A percentile compares a stretch with the other conserved stretches of the same genome.
phyloP scores from a whole-genome alignment of 2,113 vertebrate genomes.

The Nipponia nippon region DNA sequence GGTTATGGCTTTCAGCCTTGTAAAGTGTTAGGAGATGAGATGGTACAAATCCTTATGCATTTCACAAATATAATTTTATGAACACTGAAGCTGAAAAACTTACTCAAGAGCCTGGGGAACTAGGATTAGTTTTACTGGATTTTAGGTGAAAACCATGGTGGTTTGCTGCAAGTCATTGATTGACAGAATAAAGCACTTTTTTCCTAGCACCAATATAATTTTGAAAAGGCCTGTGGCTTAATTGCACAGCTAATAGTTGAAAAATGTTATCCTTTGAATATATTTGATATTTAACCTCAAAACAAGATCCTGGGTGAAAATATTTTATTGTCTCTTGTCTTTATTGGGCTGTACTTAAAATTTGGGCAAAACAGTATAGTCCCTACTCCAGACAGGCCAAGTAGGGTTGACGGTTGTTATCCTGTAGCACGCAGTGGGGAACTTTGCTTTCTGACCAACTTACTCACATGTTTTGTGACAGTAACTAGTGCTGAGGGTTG shows the following conservation, averaged over 20 bases:
- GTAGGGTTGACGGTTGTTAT: background rate
- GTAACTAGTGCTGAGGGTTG: background rate
- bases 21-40: background rate
- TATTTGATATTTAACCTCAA: background rate
- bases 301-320: background rate
- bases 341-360: background rate
- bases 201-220: background rate
- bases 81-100: background rate
- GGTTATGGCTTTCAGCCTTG: background rate
- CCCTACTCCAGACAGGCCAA: background rate
- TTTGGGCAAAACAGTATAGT: background rate
- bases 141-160: background rate
- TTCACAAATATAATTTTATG: background rate
- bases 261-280: background rate
- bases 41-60: accelerated
- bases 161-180: background rate
- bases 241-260: background rate
- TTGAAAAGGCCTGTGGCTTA: background rate
- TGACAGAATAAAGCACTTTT: background rate
- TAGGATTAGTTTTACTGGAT: background rate
- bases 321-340: background rate
- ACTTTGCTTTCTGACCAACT: background rate
- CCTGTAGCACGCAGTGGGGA: too few relatives aligned
- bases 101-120: background rate
- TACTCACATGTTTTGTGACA: background rate